Conservation (phyloP, 2,113 vertebrate genomes). For the Lepus europaeus region DNA sequence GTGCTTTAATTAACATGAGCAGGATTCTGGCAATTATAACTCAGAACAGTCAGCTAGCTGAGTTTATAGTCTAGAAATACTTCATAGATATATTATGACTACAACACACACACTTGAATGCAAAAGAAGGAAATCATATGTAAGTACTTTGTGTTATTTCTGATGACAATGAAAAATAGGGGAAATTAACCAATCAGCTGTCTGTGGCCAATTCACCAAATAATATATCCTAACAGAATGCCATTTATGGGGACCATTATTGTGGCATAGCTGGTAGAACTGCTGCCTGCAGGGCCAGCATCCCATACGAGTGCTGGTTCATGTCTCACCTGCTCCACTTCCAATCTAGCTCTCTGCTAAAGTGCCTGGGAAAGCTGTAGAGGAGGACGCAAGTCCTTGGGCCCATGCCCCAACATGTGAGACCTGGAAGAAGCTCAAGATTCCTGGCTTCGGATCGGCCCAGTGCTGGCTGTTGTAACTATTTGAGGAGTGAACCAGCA, state of each 20-base stretch:
- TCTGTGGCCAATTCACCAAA: background rate
- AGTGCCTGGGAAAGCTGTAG: too few species aligned
- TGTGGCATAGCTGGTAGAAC: too few species aligned
- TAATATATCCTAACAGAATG: background rate
- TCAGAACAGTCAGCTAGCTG: background rate
- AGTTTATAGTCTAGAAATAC: background rate
- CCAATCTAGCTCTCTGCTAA: too few species aligned
- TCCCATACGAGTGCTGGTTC: too few species aligned
- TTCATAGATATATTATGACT: background rate
- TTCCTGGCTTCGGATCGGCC: too few species aligned
- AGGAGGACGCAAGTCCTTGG: too few species aligned
- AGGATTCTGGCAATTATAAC: constrained; percentile 18
- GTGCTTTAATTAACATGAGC: constrained; percentile 62
- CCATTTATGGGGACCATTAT: background rate
- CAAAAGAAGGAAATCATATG: background rate
- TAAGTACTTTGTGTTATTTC: background rate
- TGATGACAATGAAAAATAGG: background rate
- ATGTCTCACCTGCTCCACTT: too few species aligned
- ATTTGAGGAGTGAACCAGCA: too few species aligned
- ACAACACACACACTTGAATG: background rate
- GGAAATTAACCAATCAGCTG: background rate
- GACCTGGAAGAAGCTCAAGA: too few species aligned
- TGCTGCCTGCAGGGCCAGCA: too few species aligned
- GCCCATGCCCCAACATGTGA: too few species aligned
- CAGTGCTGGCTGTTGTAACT: too few species aligned